Conservation (phyloP, 2,797 vertebrate genomes). For the Distichodus sexfasciatus region DNA sequence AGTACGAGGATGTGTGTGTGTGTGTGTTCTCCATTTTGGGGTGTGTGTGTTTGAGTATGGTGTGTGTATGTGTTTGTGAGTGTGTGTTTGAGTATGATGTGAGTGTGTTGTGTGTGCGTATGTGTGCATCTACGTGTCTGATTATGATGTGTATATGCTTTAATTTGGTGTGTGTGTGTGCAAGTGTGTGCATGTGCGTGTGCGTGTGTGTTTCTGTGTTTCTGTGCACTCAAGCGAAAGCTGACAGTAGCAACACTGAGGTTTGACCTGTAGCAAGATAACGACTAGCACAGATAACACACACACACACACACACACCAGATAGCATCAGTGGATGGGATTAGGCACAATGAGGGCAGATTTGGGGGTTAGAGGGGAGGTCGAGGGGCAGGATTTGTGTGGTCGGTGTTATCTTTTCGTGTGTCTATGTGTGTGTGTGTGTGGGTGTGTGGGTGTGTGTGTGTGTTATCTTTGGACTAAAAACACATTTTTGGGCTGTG, state of each 20-base stretch:
- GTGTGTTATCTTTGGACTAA: constrained; percentile 28
- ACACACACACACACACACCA: constrained; percentile 3
- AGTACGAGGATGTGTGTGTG: constrained; percentile 11
- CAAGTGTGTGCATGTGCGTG: not conserved
- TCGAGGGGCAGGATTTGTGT: constrained; percentile 32
- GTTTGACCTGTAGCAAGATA: constrained; percentile 70
- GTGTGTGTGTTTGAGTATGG: no score
- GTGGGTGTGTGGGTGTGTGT: constrained; percentile 26
- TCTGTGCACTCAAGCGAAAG: constrained; percentile 43
- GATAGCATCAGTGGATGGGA: constrained; percentile 48
- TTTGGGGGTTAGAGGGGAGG: constrained; percentile 41
- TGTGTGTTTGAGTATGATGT: no score
- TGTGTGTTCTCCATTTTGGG: not conserved
- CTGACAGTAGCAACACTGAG: constrained; percentile 45
- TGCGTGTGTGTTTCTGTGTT: constrained; percentile 1
- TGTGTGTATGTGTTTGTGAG: no score
- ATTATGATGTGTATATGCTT: no score
- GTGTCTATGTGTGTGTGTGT: constrained; percentile 24
- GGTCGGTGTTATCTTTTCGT: constrained; percentile 41
- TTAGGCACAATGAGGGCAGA: constrained; percentile 40
- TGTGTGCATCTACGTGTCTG: not conserved
- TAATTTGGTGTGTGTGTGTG: not conserved
- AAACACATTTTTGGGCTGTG: not conserved
- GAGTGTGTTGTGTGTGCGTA: not conserved
- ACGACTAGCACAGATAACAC: constrained; percentile 33